phyloP scores from a whole-genome alignment of 2,888 invertebrate genomes.

The Lasioglossum calceatum region DNA sequence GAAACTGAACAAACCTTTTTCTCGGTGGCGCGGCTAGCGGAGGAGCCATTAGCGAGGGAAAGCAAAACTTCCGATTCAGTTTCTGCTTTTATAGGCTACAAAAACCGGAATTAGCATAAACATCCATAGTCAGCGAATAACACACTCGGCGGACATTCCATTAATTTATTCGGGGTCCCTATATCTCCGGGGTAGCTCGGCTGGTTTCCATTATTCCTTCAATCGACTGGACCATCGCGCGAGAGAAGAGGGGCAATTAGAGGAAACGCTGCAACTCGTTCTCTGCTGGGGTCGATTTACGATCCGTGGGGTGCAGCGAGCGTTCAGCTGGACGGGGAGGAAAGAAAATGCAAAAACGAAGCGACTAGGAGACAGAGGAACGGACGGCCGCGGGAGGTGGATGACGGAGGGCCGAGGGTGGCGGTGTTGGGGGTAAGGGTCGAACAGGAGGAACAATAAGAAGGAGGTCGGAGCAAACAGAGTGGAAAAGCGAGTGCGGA shows the following conservation, averaged over 20 bases:
- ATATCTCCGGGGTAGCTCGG: neutral
- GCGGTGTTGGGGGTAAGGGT: neutral
- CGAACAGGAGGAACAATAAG: constrained; percentile 43
- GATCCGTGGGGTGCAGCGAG: neutral
- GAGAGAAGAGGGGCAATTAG: constrained; percentile 20
- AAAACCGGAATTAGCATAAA: constrained; percentile 8
- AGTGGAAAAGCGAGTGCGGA: constrained; percentile 64
- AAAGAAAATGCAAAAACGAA: neutral
- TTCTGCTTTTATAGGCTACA: neutral
- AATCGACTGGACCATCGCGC: neutral
- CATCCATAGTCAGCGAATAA: constrained; percentile 12
- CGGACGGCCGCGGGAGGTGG: neutral
- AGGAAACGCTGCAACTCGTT: constrained; percentile 14
- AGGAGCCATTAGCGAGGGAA: neutral
- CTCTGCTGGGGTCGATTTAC: neutral
- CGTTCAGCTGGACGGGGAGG: neutral
- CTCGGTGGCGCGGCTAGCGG: neutral
- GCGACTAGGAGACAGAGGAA: neutral
- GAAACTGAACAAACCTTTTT: neutral
- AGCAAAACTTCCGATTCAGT: constrained; percentile 5
- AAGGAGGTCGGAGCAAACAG: constrained; percentile 55
- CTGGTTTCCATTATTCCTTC: constrained; percentile 21
- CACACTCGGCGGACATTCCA: neutral
- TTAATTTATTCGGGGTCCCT: constrained; percentile 8
- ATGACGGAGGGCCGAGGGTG: neutral